These are phyloP conservation scores for Porites divaricata DNA, from an alignment of 92 coral and sea anemone species.

Conservation along the genomic window DNA sequence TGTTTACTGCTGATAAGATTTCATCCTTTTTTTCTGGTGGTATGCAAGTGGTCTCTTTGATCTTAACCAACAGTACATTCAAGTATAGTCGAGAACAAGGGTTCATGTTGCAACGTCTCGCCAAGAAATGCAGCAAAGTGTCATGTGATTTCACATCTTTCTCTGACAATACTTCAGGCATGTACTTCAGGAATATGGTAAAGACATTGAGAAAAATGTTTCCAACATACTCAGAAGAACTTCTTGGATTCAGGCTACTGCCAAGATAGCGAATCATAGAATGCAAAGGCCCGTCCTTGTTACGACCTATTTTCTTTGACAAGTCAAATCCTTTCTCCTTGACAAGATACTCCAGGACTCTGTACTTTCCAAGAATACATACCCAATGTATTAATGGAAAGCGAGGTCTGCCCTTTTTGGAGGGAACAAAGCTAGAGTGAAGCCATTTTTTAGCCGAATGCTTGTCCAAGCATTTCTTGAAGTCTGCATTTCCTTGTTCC, in stretches of 20 bases:
- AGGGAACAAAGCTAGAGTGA: slow-evolving; percentile 20
- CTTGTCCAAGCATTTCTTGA: slow-evolving; percentile 12
- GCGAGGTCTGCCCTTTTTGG: not conserved
- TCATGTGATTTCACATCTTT: slow-evolving; percentile 11
- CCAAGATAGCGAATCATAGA: slow-evolving; percentile 27
- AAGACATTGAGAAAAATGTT: slow-evolving; percentile 11
- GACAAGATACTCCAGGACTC: slow-evolving; percentile 16
- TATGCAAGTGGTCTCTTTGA: not conserved
- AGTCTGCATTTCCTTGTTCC: not conserved
- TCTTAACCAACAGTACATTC: not conserved
- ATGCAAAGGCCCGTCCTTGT: slow-evolving; percentile 3
- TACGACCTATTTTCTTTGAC: not conserved
- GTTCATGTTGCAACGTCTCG: slow-evolving; percentile 2
- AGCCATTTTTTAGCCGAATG: slow-evolving; percentile 41
- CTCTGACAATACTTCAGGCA: not conserved
- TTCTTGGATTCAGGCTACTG: slow-evolving; percentile 1
- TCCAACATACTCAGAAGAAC: not conserved
- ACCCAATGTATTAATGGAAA: slow-evolving; percentile 64
- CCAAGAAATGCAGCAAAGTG: slow-evolving; percentile 17
- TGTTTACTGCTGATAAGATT: slow-evolving; percentile 11
- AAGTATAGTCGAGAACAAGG: slow-evolving; percentile 11
- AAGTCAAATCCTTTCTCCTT: slow-evolving; percentile 11
- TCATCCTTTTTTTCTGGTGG: not conserved
- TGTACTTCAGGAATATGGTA: slow-evolving; percentile 4
- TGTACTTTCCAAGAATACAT: slow-evolving; percentile 53